A percentile compares a stretch with the other conserved stretches of the same genome.
These are phyloP conservation scores for Teinopalpus imperialis DNA, from an alignment of 2,888 invertebrate genomes.

Conservation along the genomic window DNA sequence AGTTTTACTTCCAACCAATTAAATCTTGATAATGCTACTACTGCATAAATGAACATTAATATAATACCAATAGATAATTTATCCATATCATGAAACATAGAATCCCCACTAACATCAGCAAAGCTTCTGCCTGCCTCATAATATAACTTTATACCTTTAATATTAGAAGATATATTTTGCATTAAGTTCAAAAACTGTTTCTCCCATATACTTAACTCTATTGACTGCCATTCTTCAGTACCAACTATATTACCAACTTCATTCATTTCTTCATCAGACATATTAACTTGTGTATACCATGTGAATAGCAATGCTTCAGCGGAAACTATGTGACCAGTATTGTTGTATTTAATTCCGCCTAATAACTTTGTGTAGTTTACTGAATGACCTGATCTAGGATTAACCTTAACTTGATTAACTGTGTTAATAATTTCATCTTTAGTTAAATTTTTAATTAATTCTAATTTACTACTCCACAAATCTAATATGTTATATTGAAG, in stretches of 20 bases:
- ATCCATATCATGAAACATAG: constrained; percentile 88
- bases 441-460: constrained; percentile 75
- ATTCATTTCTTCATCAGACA: constrained; percentile 84
- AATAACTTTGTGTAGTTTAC: constrained; percentile 84
- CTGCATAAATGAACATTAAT: constrained; percentile 88
- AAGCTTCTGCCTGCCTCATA: constrained; percentile 86
- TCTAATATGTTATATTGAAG: constrained; percentile 85
- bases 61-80: constrained; percentile 85
- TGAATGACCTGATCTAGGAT: constrained; percentile 85
- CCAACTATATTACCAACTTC: constrained; percentile 87
- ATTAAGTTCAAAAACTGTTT: constrained; percentile 75
- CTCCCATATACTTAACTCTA: constrained; percentile 84
- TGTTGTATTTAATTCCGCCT: constrained; percentile 82
- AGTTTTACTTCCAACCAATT: constrained; percentile 88
- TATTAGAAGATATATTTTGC: constrained; percentile 49
- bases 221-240: constrained; percentile 88
- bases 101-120: constrained; percentile 86
- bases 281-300: constrained; percentile 86
- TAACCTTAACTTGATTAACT: constrained; percentile 82
- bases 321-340: constrained; percentile 81
- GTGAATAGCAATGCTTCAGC: constrained; percentile 84
- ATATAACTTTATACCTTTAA: constrained; percentile 65
- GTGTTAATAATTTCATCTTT: constrained; percentile 83
- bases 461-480: constrained; percentile 84
- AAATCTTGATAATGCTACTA: constrained; percentile 86